Evolutionary conservation across 1,140 invertebrate species (phyloP).

Genomic region (Zaprionus davidi): DNA sequence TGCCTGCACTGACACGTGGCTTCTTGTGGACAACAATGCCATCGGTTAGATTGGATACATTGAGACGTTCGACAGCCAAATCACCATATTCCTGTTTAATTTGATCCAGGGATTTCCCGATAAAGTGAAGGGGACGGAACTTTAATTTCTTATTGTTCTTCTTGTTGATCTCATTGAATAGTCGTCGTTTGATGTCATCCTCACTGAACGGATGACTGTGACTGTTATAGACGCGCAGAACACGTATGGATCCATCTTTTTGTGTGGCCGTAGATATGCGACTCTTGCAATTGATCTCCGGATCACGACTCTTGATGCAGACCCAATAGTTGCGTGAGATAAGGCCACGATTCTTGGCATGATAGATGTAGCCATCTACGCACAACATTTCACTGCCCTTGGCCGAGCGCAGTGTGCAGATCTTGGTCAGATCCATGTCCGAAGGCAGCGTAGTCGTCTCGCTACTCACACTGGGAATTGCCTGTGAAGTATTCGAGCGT

Average conservation of each 20-base stretch:
- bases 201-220: conserved; percentile 75
- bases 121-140: conserved; percentile 67
- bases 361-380: conserved; percentile 78
- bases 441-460: conserved; percentile 6
- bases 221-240: conserved; percentile 69
- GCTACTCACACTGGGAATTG: not conserved
- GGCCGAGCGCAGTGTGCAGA: conserved; percentile 74
- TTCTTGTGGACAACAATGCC: conserved; percentile 70
- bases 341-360: conserved; percentile 71
- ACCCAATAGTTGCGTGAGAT: conserved; percentile 80
- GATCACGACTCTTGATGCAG: conserved; percentile 75
- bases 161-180: conserved; percentile 76
- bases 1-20: conserved; percentile 38
- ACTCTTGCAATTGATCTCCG: conserved; percentile 73
- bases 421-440: conserved; percentile 77
- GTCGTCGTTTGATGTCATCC: conserved; percentile 71
- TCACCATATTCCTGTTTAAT: conserved; percentile 72
- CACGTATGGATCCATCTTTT: conserved; percentile 66
- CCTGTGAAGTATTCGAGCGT: conserved; percentile 28
- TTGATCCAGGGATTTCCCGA: conserved; percentile 70
- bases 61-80: conserved; percentile 65
- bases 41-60: conserved; percentile 60
- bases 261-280: conserved; percentile 73
- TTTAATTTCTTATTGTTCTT: conserved; percentile 69
- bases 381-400: conserved; percentile 77